Percentiles rank a stretch among this genome's conserved stretches.
These are phyloP conservation scores for Conchocele bisecta DNA, from an alignment of 2,888 invertebrate genomes.

Conservation along the genomic window DNA sequence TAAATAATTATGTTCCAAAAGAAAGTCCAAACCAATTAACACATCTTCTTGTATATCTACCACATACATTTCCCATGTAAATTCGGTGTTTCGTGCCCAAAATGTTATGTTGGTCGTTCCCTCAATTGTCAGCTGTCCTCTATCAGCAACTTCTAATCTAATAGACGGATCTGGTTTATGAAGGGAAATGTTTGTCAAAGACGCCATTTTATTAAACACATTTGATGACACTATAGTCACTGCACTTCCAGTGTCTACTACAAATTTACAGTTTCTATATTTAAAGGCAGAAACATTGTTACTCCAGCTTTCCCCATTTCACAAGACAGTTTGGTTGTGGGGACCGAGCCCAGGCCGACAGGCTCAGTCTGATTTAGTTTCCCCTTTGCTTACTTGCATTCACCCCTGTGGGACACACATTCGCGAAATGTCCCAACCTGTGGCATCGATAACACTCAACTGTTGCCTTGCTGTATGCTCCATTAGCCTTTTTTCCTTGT, in stretches of 20 bases:
- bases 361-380: slow-evolving; percentile 44
- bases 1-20: not conserved
- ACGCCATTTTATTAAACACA: not conserved
- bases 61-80: slow-evolving; percentile 29
- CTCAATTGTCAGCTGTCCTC: slow-evolving; percentile 6
- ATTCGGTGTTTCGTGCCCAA: slow-evolving; percentile 3
- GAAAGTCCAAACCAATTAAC: slow-evolving; percentile 23
- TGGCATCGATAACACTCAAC: not conserved
- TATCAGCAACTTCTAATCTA: slow-evolving; percentile 17
- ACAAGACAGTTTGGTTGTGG: slow-evolving; percentile 2
- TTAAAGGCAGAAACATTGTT: not conserved
- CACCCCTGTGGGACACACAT: not conserved
- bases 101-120: slow-evolving; percentile 5
- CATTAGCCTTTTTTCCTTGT: no score
- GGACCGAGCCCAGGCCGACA: slow-evolving; percentile 40
- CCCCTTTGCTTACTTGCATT: not conserved
- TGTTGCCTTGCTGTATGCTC: no score
- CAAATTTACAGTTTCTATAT: not conserved
- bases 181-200: not conserved
- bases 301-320: not conserved
- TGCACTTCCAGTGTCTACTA: not conserved
- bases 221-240: not conserved
- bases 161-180: not conserved
- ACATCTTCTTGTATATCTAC: slow-evolving; percentile 38
- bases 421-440: not conserved